A percentile compares a stretch with the other conserved stretches of the same genome.
Evolutionary conservation across 2,113 vertebrate species (phyloP).

Genomic region (human (Homo sapiens)): GRCh38 chrX:108314001-108314500

Average conservation of each 20-base stretch:
- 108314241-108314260: neutral
- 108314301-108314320: slow-evolving; percentile 1
- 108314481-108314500: neutral
- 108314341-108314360: neutral
- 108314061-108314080: slow-evolving; percentile 40
- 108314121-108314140: neutral
- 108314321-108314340: neutral
- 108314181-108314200: neutral
- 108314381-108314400: neutral
- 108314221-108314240: neutral
- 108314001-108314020: neutral
- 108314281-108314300: slow-evolving; percentile 22
- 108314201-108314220: neutral
- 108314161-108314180: neutral
- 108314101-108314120: neutral
- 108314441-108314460: neutral
- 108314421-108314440: neutral
- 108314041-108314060: neutral
- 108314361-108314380: neutral
- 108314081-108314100: slow-evolving; percentile 28
- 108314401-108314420: slow-evolving; percentile 31
- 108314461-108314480: neutral
- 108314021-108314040: neutral
- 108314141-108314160: neutral
- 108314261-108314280: neutral